Evolutionary conservation across 2,113 vertebrate species (phyloP).

Genomic region (Gymnobelideus leadbeateri): DNA sequence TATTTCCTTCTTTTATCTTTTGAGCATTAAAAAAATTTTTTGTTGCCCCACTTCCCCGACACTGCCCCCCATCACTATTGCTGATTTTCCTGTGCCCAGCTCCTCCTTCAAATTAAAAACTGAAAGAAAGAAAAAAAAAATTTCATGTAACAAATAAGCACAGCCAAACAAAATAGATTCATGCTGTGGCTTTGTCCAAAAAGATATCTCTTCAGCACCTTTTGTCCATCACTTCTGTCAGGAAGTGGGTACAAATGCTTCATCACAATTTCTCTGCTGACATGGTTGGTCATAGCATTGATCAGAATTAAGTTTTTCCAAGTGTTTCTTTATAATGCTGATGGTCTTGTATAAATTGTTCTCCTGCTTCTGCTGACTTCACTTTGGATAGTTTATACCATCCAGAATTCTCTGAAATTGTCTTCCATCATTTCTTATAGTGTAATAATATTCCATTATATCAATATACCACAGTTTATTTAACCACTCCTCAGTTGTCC

Average conservation of each 20-base stretch:
- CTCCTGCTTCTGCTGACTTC: not conserved
- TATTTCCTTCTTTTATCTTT: not conserved
- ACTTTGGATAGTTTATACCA: not conserved
- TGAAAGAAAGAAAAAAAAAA: not conserved
- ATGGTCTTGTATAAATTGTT: not conserved
- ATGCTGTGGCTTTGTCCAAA: not conserved
- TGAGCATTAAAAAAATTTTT: not conserved
- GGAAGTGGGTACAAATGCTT: not conserved
- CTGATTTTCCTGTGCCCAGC: not conserved
- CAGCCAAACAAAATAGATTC: not conserved
- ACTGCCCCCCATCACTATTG: not conserved
- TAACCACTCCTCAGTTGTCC: not conserved
- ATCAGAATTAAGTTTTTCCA: not conserved
- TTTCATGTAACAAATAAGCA: not conserved
- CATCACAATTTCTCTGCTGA: not conserved
- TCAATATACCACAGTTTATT: not conserved
- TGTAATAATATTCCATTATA: not conserved
- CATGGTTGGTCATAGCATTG: not conserved
- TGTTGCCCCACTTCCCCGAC: too few relatives aligned
- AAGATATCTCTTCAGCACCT: not conserved
- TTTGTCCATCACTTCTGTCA: not conserved
- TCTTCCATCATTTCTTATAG: not conserved
- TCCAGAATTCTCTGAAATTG: not conserved
- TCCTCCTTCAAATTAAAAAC: not conserved
- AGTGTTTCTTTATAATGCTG: not conserved